These are phyloP conservation scores for Dendropsophus ebraccatus DNA, from an alignment of 2,113 vertebrate genomes.

Conservation along the genomic window DNA sequence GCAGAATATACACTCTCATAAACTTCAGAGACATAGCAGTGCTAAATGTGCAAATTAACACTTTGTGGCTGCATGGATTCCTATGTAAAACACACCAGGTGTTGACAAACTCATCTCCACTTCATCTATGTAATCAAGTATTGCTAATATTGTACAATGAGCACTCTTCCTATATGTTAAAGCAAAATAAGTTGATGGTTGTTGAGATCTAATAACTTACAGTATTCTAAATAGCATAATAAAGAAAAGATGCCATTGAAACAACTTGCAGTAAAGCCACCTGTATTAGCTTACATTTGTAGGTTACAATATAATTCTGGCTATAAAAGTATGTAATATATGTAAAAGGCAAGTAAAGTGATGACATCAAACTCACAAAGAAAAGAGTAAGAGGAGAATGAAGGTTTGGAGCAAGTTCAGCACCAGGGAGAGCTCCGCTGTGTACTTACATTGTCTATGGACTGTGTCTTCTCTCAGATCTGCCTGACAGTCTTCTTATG, in stretches of 20 bases:
- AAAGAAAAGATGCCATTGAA: not conserved
- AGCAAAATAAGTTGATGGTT: not conserved
- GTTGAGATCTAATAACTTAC: not conserved
- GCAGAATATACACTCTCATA: not conserved
- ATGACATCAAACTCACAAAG: not conserved
- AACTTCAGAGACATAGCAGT: not conserved
- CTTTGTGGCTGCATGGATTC: not conserved
- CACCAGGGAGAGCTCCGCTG: conserved; percentile 30
- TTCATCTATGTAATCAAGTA: not conserved
- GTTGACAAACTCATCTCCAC: not conserved
- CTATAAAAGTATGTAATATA: not conserved
- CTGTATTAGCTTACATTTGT: not conserved
- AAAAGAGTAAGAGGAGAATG: not conserved
- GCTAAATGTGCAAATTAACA: not conserved
- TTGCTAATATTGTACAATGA: not conserved
- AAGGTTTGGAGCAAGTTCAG: conserved; percentile 11
- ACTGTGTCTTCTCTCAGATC: conserved; percentile 45
- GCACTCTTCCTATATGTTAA: not conserved
- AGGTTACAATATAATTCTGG: not conserved
- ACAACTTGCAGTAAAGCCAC: not conserved
- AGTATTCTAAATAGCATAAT: not conserved
- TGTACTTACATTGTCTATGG: conserved; percentile 63
- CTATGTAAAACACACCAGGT: not conserved
- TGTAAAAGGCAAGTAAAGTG: not conserved
- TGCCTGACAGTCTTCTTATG: not conserved